A percentile compares a stretch with the other conserved stretches of the same genome.
phyloP scores from a whole-genome alignment of 2,888 invertebrate genomes.

The Aromia moschata region DNA sequence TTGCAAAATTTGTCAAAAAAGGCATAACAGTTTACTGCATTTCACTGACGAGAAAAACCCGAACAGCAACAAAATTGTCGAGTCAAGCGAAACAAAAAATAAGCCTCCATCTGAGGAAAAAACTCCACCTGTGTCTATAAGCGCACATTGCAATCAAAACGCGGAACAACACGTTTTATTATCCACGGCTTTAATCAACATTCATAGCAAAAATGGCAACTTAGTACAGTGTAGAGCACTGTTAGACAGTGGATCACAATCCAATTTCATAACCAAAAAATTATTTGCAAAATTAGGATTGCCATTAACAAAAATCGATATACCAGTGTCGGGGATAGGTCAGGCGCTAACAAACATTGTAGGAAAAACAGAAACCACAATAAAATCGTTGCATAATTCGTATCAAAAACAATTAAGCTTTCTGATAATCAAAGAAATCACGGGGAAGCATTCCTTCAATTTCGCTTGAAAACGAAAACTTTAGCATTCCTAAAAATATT shows the following conservation, averaged over 20 bases:
- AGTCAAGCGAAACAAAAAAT: not conserved
- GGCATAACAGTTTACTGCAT: slow-evolving; percentile 14
- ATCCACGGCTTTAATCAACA: slow-evolving; percentile 11
- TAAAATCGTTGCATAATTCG: not conserved
- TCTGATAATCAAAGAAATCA: not conserved
- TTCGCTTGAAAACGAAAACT: not conserved
- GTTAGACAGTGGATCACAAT: slow-evolving; percentile 11
- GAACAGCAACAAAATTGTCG: not conserved
- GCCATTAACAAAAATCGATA: not conserved
- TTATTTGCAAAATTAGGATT: not conserved
- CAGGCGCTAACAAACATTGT: not conserved
- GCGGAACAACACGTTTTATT: slow-evolving; percentile 13
- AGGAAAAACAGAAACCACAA: not conserved
- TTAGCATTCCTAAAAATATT: not conserved
- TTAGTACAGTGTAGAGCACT: slow-evolving; percentile 9
- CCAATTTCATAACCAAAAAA: slow-evolving; percentile 19
- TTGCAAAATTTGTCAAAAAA: slow-evolving; percentile 11
- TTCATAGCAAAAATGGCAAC: slow-evolving; percentile 4
- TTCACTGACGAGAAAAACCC: no score
- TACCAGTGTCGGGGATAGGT: not conserved
- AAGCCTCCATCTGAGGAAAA: not conserved
- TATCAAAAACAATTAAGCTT: not conserved
- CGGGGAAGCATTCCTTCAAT: not conserved
- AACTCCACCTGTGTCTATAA: not conserved
- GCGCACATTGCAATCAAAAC: not conserved